phyloP scores from a whole-genome alignment of 2,888 invertebrate genomes.

The Brachyopa scutellaris region DNA sequence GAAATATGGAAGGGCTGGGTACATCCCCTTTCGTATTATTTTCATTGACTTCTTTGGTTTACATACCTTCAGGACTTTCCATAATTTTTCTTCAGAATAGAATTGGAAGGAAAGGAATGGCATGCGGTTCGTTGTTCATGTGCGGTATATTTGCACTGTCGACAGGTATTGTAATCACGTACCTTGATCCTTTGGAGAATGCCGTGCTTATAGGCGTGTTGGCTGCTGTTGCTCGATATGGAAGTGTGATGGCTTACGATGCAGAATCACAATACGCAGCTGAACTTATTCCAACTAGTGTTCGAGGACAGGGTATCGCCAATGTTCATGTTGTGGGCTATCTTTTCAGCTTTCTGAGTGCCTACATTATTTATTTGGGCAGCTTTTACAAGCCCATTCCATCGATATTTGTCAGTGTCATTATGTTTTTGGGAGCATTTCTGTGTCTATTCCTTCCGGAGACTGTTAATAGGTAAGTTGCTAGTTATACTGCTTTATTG shows the following conservation, averaged over 20 bases:
- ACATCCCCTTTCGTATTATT: constrained; percentile 84
- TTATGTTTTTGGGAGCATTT: constrained; percentile 83
- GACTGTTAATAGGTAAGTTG: constrained; percentile 82
- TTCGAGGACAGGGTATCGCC: constrained; percentile 85
- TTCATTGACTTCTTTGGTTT: constrained; percentile 83
- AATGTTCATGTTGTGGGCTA: constrained; percentile 85
- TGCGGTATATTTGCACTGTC: constrained; percentile 83
- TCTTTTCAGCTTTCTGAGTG: constrained; percentile 84
- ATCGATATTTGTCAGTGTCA: constrained; percentile 83
- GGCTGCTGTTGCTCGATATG: constrained; percentile 83
- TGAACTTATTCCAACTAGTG: constrained; percentile 85
- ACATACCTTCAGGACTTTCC: constrained; percentile 82
- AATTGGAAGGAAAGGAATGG: constrained; percentile 83
- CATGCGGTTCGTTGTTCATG: constrained; percentile 83
- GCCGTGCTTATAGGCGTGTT: constrained; percentile 81
- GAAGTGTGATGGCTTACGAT: constrained; percentile 84
- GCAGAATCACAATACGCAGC: constrained; percentile 86
- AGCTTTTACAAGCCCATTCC: constrained; percentile 82
- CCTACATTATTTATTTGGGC: constrained; percentile 83
- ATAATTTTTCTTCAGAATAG: constrained; percentile 79
- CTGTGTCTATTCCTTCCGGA: constrained; percentile 85
- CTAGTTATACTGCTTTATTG: not conserved
- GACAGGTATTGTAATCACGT: constrained; percentile 82
- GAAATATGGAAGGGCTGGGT: constrained; percentile 84
- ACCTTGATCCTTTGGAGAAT: constrained; percentile 77